A percentile compares a stretch with the other conserved stretches of the same genome.
These are phyloP conservation scores for Xiphophorus hellerii DNA, from an alignment of 2,113 vertebrate species.

Conservation along the genomic window DNA sequence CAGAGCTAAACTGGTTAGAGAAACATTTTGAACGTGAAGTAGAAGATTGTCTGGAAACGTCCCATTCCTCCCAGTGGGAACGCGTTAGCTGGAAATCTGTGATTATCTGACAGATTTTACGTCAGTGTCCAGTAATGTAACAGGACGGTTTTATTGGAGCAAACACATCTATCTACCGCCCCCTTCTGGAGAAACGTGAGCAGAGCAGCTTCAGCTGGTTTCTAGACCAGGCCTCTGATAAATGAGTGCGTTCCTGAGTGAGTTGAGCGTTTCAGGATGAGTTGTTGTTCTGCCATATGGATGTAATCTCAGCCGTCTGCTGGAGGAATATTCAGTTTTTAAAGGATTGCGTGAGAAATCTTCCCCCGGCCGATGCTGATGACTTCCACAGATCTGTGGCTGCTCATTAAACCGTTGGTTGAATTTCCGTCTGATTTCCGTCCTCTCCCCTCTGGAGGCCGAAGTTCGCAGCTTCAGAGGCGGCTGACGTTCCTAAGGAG, in stretches of 20 bases:
- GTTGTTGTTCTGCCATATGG: conserved; percentile 36
- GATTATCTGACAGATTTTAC: no score
- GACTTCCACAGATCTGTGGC: conserved; percentile 54
- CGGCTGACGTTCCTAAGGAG: no score
- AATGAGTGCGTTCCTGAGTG: conserved; percentile 17
- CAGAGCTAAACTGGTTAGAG: no score
- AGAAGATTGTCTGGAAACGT: no score
- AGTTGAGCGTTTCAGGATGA: conserved; percentile 18
- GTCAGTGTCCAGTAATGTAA: no score
- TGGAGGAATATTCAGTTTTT: conserved; percentile 6
- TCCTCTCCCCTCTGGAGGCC: neutral
- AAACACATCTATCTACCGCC: neutral
- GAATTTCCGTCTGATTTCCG: no score
- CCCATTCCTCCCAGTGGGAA: no score
- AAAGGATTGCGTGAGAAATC: conserved; percentile 42
- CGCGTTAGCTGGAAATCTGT: no score
- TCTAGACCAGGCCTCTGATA: neutral
- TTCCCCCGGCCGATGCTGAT: conserved; percentile 54
- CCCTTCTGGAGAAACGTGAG: neutral
- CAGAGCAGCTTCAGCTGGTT: neutral
- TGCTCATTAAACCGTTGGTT: conserved; percentile 3
- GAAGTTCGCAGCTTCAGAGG: conserved; percentile 13
- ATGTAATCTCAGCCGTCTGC: conserved; percentile 27
- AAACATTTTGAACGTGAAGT: no score
- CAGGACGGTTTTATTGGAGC: no score